Base-by-base conservation (phyloP, 92 coral and sea anemone genomes). In the Isaurus tuberculatus region DNA sequence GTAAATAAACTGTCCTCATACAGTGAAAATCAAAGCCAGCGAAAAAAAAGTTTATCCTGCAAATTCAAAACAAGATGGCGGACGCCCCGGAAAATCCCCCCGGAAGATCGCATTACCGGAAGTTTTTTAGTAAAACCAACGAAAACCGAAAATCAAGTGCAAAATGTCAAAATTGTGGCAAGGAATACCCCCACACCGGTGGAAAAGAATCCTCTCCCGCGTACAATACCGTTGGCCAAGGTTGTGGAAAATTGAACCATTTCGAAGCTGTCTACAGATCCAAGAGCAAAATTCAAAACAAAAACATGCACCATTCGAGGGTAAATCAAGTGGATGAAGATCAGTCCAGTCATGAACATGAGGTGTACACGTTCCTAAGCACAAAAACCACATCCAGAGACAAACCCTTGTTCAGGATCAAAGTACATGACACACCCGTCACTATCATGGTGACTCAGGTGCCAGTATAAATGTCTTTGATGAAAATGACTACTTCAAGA, bases 181-280 rank as follows among this genome's bases (percentile, higher is more conserved):
- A 14, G 3, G 60, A 19, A 3, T 51, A 51, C 22, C 60, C 60
- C 19, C 60, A 51, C 17, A 17, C 15, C 4, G 60, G 60, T 0
- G 60, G 60, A 51, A 51, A 51, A 51, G 17, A 8, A 14, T 51
- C 60, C 60, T 51, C 19, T 14, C 75, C 77, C 5, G 83, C 83
- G 2, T 78, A 87, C 61, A 20, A 26, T 11, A 25, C 26, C 28
- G 43, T 67, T 67, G 80, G 90, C 85, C 64, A 61, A 26, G 58
- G 77, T 26, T 86, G 83, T 80, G 75, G 86, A 70, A 86, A 86
- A 42, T 28, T 37, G 17, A 69, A 79, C 70, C 86, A 86, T 40
- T 86, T 67, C 34, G 73, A 87, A 55, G 78, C 71, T 19, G 86
- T 70, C 16, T 80, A 79, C 31, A 43, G 30, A 71, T 79, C 89